A percentile compares a stretch with the other conserved stretches of the same genome.
phyloP scores from a whole-genome alignment of 2,113 vertebrate species.

The Poecile atricapillus region DNA sequence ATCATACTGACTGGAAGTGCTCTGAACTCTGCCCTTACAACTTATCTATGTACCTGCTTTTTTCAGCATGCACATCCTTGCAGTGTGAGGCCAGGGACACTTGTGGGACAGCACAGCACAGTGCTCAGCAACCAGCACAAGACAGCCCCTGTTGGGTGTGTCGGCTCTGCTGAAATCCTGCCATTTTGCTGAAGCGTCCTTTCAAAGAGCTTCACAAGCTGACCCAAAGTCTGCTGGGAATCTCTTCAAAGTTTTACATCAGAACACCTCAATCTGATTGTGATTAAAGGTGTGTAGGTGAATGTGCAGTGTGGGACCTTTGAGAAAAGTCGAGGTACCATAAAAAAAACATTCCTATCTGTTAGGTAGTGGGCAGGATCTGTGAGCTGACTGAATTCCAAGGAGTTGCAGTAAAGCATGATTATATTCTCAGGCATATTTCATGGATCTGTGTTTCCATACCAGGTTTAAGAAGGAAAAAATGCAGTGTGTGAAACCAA shows the following conservation, averaged over 20 bases:
- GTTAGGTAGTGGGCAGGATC: not conserved
- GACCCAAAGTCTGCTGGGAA: not conserved
- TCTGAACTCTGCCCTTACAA: not conserved
- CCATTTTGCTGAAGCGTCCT: not conserved
- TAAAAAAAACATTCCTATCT: not conserved
- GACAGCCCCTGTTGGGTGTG: not conserved
- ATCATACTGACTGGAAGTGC: not conserved
- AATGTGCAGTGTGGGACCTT: not conserved
- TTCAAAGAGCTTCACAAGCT: not conserved
- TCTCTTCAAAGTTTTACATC: not conserved
- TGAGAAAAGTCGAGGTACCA: not conserved
- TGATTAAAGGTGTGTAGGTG: not conserved
- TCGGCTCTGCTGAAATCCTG: not conserved
- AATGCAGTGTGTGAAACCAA: not conserved
- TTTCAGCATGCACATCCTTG: fast-evolving
- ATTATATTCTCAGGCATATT: not conserved
- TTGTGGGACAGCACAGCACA: not conserved
- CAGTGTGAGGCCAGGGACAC: fast-evolving
- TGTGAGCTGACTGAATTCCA: not conserved
- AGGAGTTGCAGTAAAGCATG: not conserved
- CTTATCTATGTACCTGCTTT: fast-evolving
- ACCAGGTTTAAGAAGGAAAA: not conserved
- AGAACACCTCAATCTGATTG: not conserved
- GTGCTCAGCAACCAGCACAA: not conserved
- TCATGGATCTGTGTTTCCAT: not conserved